These are phyloP conservation scores for Urocolius indicus DNA, from an alignment of 2,113 vertebrate genomes.

Conservation along the genomic window DNA sequence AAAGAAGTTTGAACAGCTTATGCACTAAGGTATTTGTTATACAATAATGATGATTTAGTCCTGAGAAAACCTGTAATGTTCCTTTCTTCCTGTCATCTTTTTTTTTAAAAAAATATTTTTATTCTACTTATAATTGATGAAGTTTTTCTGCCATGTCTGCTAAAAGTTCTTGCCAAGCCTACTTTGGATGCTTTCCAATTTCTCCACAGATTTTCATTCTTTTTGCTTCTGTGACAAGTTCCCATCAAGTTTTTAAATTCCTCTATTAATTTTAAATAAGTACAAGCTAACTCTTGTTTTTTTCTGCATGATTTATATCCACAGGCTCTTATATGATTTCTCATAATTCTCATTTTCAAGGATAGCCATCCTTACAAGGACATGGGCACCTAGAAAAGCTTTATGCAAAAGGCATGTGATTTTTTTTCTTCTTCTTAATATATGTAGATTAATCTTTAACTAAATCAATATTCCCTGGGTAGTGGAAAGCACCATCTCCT, in stretches of 20 bases:
- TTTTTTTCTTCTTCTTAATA: not conserved
- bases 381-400: not conserved
- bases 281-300: not conserved
- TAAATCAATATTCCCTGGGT: not conserved
- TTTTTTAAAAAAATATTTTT: not conserved
- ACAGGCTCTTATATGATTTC: not conserved
- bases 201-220: not conserved
- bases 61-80: not conserved
- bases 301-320: not conserved
- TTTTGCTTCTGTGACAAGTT: not conserved
- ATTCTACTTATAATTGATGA: not conserved
- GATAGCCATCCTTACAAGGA: not conserved
- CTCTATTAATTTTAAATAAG: constrained; percentile 37
- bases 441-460: not conserved
- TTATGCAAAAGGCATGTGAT: not conserved
- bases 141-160: not conserved
- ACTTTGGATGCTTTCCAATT: not conserved
- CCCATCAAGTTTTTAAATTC: not conserved
- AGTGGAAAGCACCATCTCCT: not conserved
- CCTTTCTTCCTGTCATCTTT: not conserved
- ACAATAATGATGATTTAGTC: not conserved
- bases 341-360: not conserved
- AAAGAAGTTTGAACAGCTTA: not conserved
- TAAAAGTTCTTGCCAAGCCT: not conserved
- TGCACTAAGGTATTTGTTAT: not conserved